phyloP scores from a whole-genome alignment of 2,797 vertebrate genomes.

The Molothrus aeneus region DNA sequence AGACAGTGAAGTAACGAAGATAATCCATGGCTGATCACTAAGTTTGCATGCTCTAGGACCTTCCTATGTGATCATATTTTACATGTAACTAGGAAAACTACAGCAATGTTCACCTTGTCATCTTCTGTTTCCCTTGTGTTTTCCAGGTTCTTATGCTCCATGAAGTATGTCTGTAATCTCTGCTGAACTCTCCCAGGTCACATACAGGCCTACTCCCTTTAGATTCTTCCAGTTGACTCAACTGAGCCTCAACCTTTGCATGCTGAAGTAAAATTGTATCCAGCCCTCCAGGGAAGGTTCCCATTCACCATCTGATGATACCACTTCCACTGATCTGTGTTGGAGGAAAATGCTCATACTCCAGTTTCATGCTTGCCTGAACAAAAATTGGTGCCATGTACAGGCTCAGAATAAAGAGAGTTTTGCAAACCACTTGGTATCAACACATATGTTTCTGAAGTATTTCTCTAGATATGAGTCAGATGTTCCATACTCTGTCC shows the following conservation, averaged over 20 bases:
- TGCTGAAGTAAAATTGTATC: neutral
- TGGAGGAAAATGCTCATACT: neutral
- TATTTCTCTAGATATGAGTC: slow-evolving; percentile 14
- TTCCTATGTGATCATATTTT: neutral
- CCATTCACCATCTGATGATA: slow-evolving; percentile 36
- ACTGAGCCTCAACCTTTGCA: neutral
- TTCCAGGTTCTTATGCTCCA: neutral
- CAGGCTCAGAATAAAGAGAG: neutral
- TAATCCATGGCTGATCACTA: neutral
- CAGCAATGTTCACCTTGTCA: neutral
- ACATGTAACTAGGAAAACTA: neutral
- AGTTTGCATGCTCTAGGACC: neutral
- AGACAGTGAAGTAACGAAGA: neutral
- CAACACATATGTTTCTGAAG: slow-evolving; percentile 22
- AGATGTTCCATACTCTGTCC: neutral
- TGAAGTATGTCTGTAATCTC: neutral
- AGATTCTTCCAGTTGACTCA: slow-evolving; percentile 15
- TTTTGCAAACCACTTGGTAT: neutral
- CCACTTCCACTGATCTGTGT: neutral
- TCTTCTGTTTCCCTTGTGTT: neutral
- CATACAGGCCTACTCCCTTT: neutral
- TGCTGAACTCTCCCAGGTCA: neutral
- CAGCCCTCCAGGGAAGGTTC: neutral
- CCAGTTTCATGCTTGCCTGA: slow-evolving; percentile 8
- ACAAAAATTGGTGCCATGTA: neutral